Conservation (phyloP, 2,797 vertebrate genomes). For the Galago senegalensis region DNA sequence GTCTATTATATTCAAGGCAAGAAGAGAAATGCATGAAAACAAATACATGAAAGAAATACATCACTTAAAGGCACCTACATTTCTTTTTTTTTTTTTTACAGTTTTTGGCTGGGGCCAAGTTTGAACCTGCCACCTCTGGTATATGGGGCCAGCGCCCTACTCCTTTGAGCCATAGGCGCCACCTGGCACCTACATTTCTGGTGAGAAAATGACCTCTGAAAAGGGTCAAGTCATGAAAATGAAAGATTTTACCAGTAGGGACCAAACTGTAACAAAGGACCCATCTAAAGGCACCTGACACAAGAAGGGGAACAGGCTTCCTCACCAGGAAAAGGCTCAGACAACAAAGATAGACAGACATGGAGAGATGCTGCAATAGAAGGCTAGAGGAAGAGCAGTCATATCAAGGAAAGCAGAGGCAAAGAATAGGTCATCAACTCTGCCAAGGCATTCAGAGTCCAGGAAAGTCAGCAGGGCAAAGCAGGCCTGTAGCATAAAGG, state of each 20-base stretch:
- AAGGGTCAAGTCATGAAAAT: not conserved
- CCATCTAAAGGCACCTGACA: not conserved
- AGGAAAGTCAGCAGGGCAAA: not conserved
- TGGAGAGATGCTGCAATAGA: not conserved
- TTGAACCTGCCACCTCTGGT: no score
- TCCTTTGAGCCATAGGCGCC: no score
- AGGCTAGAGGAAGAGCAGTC: not conserved
- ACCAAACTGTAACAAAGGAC: not conserved
- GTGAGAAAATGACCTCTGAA: constrained; percentile 39
- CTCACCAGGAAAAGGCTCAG: not conserved
- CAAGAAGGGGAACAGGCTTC: not conserved
- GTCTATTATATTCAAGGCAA: not conserved
- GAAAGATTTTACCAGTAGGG: not conserved
- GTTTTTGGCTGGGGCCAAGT: no score
- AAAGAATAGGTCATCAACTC: not conserved
- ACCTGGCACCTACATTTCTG: constrained; percentile 6
- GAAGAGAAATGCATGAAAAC: constrained; percentile 39
- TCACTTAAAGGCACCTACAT: not conserved
- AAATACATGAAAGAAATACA: constrained; percentile 41
- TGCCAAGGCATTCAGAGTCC: not conserved
- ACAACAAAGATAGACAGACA: constrained; percentile 8
- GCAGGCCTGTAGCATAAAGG: not conserved
- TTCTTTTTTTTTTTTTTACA: not conserved
- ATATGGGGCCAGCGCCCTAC: no score
- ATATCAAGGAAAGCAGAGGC: not conserved